Base-by-base conservation (phyloP, 2,113 vertebrate genomes). In the Coregonus clupeaformis region DNA sequence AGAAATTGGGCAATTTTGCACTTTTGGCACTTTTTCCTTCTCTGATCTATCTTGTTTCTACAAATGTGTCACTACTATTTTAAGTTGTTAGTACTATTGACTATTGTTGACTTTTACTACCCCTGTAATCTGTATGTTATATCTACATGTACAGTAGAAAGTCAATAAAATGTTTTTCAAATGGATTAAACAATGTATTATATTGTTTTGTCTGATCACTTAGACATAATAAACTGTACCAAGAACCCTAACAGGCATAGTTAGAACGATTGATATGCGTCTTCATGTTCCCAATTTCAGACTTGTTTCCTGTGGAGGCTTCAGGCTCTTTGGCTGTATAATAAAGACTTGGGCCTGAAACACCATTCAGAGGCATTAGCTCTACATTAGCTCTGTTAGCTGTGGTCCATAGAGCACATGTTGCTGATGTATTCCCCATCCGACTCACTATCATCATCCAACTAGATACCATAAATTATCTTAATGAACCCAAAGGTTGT, bases 1-100 rank as follows among this genome's bases (percentile, higher is more conserved):
- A 88, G 73, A 57, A 27, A 75, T 79, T 11, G 16, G 12, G 16
- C 49, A 52, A 60, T 29, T 14, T 71, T 60, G 47, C 52, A 18
- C 25, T 13, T 49, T 49, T 27, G 12, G 16, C 14, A 68, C 18
- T 32, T 32, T 45, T 77, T 30, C 72, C 62, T 55, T 60, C 20
- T 60, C 3, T 16, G 0, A 60, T 60, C 4, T 1, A 59, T 6
- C n/a, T 22, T 24, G 18, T 60, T 7, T 60, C 9, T 42, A 42
- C 36, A 42, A 42, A 42, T 42, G 36, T 42, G 36, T 42, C 36
- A 42, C 36, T 42, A 11, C 36, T 42, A 42, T 42, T 42, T 42
- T 42, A 42, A 42, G 36, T 42, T 42, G 36, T 42, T 42, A 42
- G 11, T 42, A 42, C 2, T 42, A 9, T 42, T 42, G 36, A 42